phyloP scores from a whole-genome alignment of 2,888 invertebrate species.

The Eugnorisma glareosa region DNA sequence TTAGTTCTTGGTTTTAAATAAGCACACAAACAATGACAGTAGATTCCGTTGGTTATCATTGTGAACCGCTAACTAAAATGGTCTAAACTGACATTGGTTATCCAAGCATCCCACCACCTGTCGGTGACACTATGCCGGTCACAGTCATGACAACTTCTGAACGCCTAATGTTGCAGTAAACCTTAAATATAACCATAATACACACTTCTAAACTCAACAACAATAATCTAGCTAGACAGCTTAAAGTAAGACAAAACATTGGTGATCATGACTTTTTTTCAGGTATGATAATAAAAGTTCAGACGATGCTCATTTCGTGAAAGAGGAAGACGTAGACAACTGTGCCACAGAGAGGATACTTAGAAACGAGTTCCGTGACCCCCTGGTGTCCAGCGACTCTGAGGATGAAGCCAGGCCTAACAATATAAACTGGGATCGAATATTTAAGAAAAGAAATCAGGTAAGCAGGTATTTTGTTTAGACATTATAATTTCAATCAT shows the following conservation, averaged over 20 bases:
- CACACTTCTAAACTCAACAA: background rate
- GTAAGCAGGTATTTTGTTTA: slow-evolving; percentile 28
- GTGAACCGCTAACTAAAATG: no score
- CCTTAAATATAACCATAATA: background rate
- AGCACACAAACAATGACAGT: background rate
- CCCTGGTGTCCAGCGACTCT: slow-evolving; percentile 79
- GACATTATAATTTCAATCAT: background rate
- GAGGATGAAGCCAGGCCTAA: slow-evolving; percentile 72
- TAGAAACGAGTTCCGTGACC: slow-evolving; percentile 79
- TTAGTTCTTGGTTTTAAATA: background rate
- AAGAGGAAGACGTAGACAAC: slow-evolving; percentile 77
- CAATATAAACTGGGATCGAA: slow-evolving; percentile 79
- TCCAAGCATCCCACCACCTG: background rate
- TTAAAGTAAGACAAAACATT: background rate
- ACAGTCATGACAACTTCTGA: background rate
- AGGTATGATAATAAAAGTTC: slow-evolving; percentile 71
- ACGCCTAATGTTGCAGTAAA: background rate
- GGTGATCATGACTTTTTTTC: slow-evolving; percentile 23
- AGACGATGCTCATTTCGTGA: slow-evolving; percentile 74
- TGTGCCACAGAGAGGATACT: slow-evolving; percentile 81
- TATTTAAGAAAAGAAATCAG: slow-evolving; percentile 67
- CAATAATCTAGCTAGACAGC: background rate
- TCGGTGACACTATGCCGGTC: no score
- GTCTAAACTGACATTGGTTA: background rate
- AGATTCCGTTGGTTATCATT: background rate